Evolutionary conservation across 2,888 invertebrate species (phyloP).

Genomic region (Sericinus montela): DNA sequence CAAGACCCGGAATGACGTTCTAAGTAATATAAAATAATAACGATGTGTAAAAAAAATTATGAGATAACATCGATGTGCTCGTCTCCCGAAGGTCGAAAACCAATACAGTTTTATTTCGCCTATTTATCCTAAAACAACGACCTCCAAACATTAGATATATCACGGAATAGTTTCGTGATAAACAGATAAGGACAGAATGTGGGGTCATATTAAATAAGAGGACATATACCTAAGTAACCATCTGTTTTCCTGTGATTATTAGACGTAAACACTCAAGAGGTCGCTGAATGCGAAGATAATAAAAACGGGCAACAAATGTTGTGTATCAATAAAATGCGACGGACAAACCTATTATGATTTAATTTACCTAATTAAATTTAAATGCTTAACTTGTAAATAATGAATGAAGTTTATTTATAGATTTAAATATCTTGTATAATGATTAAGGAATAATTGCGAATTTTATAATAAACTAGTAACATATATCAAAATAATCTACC

Average conservation of each 20-base stretch:
- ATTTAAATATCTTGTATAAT: no score
- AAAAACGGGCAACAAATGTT: slow-evolving; percentile 25
- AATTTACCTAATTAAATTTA: no score
- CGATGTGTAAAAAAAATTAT: no score
- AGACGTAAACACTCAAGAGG: slow-evolving; percentile 44
- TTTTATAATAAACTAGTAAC: no score
- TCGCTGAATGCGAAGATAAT: slow-evolving; percentile 33
- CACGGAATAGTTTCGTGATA: slow-evolving; percentile 32
- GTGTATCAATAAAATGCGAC: neutral
- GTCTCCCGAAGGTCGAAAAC: neutral
- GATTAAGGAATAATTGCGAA: no score
- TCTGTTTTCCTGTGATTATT: slow-evolving; percentile 36
- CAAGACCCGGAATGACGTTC: no score
- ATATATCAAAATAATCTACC: no score
- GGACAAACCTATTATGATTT: no score
- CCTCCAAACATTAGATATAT: slow-evolving; percentile 15
- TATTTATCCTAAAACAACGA: slow-evolving; percentile 8
- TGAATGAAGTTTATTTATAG: no score
- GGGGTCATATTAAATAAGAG: slow-evolving; percentile 33
- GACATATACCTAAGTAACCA: slow-evolving; percentile 26
- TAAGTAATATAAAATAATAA: no score
- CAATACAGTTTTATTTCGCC: neutral
- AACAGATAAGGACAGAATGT: slow-evolving; percentile 25
- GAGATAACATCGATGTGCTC: neutral
- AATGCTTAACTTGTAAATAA: no score